Percentiles rank a stretch among this genome's conserved stretches.
These are phyloP conservation scores for Denticeps clupeoides DNA, from an alignment of 2,797 vertebrate species.

Conservation along the genomic window DNA sequence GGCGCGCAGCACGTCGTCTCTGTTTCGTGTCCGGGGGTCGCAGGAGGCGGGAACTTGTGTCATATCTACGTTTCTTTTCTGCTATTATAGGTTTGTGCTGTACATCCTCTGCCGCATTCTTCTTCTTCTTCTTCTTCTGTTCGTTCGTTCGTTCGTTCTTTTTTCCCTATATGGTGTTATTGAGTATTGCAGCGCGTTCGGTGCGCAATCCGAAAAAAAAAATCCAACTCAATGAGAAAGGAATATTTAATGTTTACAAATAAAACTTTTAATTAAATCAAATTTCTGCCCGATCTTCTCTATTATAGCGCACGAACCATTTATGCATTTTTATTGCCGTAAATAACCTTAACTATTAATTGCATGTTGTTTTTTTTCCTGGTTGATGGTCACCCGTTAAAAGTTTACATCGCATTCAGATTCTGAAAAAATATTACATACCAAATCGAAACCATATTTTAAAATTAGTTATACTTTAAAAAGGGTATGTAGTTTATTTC, in stretches of 20 bases:
- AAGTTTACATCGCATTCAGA: too few relatives aligned
- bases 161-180: conserved; percentile 73
- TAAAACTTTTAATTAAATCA: conserved; percentile 78
- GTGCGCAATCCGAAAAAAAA: conserved; percentile 66
- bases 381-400: too few relatives aligned
- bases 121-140: too few relatives aligned
- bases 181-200: conserved; percentile 69
- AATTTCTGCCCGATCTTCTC: conserved; percentile 42
- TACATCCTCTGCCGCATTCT: conserved; percentile 72
- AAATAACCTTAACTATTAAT: too few relatives aligned
- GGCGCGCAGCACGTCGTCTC: conserved; percentile 89
- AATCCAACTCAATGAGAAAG: conserved; percentile 90
- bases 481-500: too few relatives aligned
- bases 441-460: too few relatives aligned
- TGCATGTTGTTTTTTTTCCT: too few relatives aligned
- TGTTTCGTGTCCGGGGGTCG: conserved; percentile 66
- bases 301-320: too few relatives aligned
- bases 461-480: too few relatives aligned
- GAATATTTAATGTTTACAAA: conserved; percentile 98
- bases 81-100: conserved; percentile 54
- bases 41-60: conserved; percentile 73
- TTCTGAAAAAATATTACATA: too few relatives aligned
- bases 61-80: conserved; percentile 56
- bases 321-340: too few relatives aligned
- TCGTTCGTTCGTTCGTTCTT: too few relatives aligned